Evolutionary conservation across 2,113 vertebrate genomes (phyloP), one percentile per base, ranked within the genome.

Genomic region (Tapirus terrestris): DNA sequence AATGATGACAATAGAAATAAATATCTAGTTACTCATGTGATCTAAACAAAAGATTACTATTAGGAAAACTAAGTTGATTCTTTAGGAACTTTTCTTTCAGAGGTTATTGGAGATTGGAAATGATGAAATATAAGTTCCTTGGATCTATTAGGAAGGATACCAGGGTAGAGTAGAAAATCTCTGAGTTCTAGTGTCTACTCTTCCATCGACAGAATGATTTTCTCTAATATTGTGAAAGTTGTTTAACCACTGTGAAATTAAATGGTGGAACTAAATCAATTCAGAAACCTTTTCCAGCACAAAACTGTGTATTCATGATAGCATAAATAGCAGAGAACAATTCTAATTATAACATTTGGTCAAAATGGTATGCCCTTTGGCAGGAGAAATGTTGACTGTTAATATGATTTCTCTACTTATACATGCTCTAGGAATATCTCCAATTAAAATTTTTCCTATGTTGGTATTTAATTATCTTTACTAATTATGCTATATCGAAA

Each of bases 401-500:
- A 93, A 73, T 86, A 17, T 73, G 5, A 90, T 89, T 75, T 94
- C 25, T 36, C 16, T 67, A 11, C 33, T 48, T 70, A 73, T 12
- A 29, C 3, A 53, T 65, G 36, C 1, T 83, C 91, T 68, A 39
- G 65, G 6, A 92, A 89, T 90, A 16, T 75, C 8, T 89, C 23
- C 8, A 82, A 92, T 63, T 67, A 79, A 92, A 85, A 48, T 17
- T 39, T 56, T 75, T 25, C 18, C 27, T 45, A 16, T 58, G 13
- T 72, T 94, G 36, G 1, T 72, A 85, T 95, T 83, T 85, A 93
- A 56, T 2, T 1, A 67, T 80, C 9, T 90, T 68, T 91, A 31
- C 63, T 77, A 63, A 77, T 36, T 83, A 48, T 75, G 31, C 80
- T 29, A 89, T 53, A 94, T 90, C 31, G 87, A 94, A 96, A 86